These are phyloP conservation scores for Patiria pectinifera DNA, from an alignment of 53 echinoderm and acorn worm genomes.

Conservation along the genomic window DNA sequence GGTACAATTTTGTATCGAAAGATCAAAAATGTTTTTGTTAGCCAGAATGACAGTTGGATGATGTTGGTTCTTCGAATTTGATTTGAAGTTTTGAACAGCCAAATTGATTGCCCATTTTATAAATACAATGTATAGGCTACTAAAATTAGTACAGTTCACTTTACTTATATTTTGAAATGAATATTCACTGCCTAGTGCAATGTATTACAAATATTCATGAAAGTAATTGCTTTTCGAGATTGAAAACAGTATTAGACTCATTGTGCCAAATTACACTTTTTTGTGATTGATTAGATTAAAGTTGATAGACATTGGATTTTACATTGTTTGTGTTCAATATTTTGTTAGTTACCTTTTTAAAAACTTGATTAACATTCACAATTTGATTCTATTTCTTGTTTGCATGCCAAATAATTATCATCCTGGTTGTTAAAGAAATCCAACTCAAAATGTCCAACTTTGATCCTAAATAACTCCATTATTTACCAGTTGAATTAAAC, in stretches of 20 bases:
- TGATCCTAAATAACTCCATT: too few relatives aligned
- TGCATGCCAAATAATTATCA: too few relatives aligned
- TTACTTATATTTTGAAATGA: background rate
- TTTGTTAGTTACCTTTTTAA: background rate
- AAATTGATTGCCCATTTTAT: background rate
- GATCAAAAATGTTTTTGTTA: too few relatives aligned
- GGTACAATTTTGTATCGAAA: too few relatives aligned
- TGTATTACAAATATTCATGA: too few relatives aligned
- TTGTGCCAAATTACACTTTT: background rate
- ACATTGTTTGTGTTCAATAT: background rate
- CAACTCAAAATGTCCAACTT: too few relatives aligned
- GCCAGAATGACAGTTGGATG: too few relatives aligned
- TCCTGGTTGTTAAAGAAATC: too few relatives aligned
- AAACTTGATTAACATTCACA: background rate
- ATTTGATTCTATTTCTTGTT: too few relatives aligned
- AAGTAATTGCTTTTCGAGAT: background rate
- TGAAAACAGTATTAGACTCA: background rate
- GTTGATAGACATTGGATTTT: background rate
- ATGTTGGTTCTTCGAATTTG: too few relatives aligned
- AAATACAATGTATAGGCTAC: background rate
- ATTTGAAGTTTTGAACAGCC: background rate
- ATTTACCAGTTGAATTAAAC: too few relatives aligned
- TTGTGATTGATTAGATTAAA: conserved; percentile 2
- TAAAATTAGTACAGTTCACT: background rate
- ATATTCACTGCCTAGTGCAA: too few relatives aligned